Evolutionary conservation across 2,888 invertebrate species (phyloP), one percentile per base, ranked within the genome.

Genomic region (Malachius bipustulatus): DNA sequence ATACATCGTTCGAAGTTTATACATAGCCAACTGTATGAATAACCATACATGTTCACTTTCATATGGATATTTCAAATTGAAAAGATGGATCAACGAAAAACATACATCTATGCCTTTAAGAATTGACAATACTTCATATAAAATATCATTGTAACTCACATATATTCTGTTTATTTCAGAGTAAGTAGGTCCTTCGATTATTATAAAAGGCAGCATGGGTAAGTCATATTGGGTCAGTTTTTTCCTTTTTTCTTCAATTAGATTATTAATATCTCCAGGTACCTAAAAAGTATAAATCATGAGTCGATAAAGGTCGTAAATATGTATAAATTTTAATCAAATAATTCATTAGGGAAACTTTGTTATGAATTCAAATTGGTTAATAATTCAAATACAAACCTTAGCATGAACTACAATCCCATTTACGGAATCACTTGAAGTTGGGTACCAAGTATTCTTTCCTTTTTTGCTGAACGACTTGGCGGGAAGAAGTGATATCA

Each of bases 21-120:
- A 45, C 4, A 45, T 11, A 24, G 35, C 16, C 14, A 35, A 32
- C 31, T 45, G 45, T 2, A 47, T 34, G 3, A 47, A 24, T 26
- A 40, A 14, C 44, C 47, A 47, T 9, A 47, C 30, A 26, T 45
- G 44, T 31, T 44, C 36, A 19, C 36, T 33, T 3, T 24, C 39
- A 15, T 30, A 34, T 1, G 43, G 42, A 34, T 45, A 47, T 10
- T 35, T 19, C 3, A 38, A 27, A 26, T 46, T 34, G 2, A 44
- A 28, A 1, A 43, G 43, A 26, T 47, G 45, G 29, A 43, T 45
- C 6, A 26, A 16, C 33, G 47, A 44, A 16, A 42, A 47, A 26
- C 44, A 42, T 19, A 36, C 10, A 34, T 49, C 47, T 1, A 49
- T 10, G 2, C 44, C 45, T 29, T 43, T 27, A 11, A 33, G 19